phyloP scores from a whole-genome alignment of 2,797 vertebrate species.

The Heteromormyrus szaboi region DNA sequence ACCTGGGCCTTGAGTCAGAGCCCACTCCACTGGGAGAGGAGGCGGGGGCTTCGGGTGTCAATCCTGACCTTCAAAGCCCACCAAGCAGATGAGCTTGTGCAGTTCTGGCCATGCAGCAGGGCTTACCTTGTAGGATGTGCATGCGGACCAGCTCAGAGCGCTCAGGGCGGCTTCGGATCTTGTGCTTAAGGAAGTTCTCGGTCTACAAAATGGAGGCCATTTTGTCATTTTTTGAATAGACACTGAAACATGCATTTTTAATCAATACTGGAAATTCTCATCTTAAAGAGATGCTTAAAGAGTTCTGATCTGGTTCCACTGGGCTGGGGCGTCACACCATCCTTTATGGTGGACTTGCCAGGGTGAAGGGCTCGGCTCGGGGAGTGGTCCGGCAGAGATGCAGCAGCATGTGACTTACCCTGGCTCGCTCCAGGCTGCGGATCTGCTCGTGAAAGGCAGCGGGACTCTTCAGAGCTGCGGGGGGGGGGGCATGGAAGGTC shows the following conservation, averaged over 20 bases:
- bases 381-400: not conserved
- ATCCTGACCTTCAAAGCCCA: not conserved
- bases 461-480: conserved; percentile 93
- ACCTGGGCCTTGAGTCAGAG: not conserved
- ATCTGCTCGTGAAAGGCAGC: conserved; percentile 98
- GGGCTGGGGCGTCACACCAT: not conserved
- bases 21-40: not conserved
- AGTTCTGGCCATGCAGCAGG: not conserved
- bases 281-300: not conserved
- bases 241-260: not conserved
- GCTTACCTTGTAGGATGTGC: conserved; percentile 93
- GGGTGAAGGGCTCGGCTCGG: not conserved
- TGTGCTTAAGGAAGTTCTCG: conserved; percentile 97
- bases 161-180: conserved; percentile 94
- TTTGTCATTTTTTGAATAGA: not conserved
- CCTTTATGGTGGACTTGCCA: not conserved
- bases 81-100: not conserved
- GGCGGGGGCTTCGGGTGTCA: not conserved
- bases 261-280: not conserved
- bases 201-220: conserved; percentile 60
- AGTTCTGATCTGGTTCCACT: not conserved
- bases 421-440: conserved; percentile 94
- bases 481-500: conserved; percentile 25
- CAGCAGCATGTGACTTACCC: conserved; percentile 62
- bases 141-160: conserved; percentile 94